Percentiles rank a stretch among this genome's conserved stretches.
Evolutionary conservation across 1,140 invertebrate species (phyloP).

Genomic region (Brachionus rubens): DNA sequence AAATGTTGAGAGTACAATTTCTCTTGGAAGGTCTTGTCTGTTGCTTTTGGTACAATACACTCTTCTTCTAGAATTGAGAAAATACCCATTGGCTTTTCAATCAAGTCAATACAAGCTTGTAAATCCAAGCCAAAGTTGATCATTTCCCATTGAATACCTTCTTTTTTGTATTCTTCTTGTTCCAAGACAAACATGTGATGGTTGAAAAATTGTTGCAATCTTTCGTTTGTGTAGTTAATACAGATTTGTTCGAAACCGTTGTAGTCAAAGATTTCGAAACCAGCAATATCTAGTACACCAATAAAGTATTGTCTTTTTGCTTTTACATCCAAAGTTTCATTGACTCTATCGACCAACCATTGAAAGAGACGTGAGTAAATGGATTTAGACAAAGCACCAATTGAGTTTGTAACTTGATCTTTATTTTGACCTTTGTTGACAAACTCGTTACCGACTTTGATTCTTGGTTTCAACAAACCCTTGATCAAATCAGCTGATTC

Average conservation of each 20-base stretch:
- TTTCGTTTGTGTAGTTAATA: slow-evolving; percentile 99
- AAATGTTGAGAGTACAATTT: slow-evolving; percentile 97
- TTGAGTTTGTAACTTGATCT: slow-evolving; percentile 85
- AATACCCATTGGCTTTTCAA: slow-evolving; percentile 99
- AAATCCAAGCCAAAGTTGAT: slow-evolving; percentile 99
- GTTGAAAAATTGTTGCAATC: slow-evolving; percentile 99
- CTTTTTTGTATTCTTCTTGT: slow-evolving; percentile 97
- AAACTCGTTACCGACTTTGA: slow-evolving; percentile 78
- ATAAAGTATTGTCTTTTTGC: slow-evolving; percentile 97
- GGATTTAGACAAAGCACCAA: slow-evolving; percentile 93
- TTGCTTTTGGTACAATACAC: slow-evolving; percentile 99
- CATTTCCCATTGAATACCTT: slow-evolving; percentile 97
- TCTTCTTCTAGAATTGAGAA: slow-evolving; percentile 99
- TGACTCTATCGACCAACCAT: slow-evolving; percentile 94
- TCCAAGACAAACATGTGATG: slow-evolving; percentile 99
- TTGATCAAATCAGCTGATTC: slow-evolving; percentile 65
- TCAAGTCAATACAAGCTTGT: slow-evolving; percentile 93
- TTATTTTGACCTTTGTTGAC: slow-evolving; percentile 96
- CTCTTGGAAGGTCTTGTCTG: slow-evolving; percentile 91
- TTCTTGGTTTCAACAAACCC: slow-evolving; percentile 65
- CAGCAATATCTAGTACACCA: slow-evolving; percentile 99
- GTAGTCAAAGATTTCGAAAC: slow-evolving; percentile 99
- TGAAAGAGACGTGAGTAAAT: slow-evolving; percentile 95
- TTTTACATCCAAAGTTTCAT: slow-evolving; percentile 95
- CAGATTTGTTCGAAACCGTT: slow-evolving; percentile 99